phyloP scores from a whole-genome alignment of 2,797 vertebrate genomes.

The Antennarius maculatus region DNA sequence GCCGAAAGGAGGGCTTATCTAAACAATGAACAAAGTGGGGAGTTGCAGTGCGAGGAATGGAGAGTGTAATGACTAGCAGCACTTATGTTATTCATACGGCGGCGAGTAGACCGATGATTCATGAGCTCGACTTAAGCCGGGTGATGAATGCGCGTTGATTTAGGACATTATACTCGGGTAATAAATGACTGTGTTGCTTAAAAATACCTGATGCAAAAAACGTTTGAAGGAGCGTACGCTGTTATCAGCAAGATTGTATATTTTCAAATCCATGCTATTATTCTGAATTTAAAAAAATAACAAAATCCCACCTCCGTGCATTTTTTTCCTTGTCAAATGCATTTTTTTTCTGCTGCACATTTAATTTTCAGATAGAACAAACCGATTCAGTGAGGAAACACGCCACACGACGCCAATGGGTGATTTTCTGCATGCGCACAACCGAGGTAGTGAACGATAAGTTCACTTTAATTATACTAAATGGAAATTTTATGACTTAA shows the following conservation, averaged over 20 bases:
- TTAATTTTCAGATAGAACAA: not conserved
- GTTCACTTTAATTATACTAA: constrained; percentile 31
- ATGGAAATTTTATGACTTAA: constrained; percentile 31
- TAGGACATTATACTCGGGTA: not conserved
- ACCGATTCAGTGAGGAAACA: not conserved
- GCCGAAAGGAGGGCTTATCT: not conserved
- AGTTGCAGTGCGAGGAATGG: not conserved
- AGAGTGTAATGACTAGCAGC: not conserved
- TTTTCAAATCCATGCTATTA: no score
- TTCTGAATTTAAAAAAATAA: no score
- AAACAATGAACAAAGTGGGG: not conserved
- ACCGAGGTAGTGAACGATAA: not conserved
- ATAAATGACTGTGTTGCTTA: constrained; percentile 8
- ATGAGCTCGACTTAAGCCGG: not conserved
- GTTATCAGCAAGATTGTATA: no score
- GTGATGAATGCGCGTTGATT: not conserved
- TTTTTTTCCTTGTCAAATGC: no score
- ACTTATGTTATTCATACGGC: no score
- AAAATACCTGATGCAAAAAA: not conserved
- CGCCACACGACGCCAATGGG: not conserved
- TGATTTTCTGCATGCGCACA: not conserved
- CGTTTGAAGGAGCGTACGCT: no score
- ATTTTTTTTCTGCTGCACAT: not conserved
- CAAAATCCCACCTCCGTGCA: no score
- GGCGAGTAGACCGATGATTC: not conserved